Percentiles rank a stretch among this genome's conserved stretches.
Conservation (phyloP, 2,888 invertebrate species). For the Hypsopygia costalis region DNA sequence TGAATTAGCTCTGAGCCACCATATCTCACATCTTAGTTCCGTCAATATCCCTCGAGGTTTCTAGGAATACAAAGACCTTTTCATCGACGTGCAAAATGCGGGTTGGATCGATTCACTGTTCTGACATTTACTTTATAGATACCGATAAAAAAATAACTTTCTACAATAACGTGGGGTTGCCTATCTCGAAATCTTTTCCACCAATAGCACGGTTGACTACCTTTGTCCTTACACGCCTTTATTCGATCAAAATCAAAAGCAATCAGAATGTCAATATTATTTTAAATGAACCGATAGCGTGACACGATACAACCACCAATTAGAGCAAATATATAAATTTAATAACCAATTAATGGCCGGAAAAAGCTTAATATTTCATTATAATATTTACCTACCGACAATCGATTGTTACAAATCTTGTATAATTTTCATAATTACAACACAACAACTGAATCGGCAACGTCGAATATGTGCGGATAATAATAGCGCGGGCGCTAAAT, state of each 20-base stretch:
- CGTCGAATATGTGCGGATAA: constrained; percentile 14
- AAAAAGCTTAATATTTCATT: constrained; percentile 34
- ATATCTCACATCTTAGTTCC: too few species aligned
- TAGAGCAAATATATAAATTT: constrained; percentile 31
- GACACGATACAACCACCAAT: constrained; percentile 10
- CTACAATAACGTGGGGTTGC: too few species aligned
- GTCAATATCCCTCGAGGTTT: too few species aligned
- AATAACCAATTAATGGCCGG: constrained; percentile 32
- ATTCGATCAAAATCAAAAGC: too few species aligned
- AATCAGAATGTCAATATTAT: too few species aligned
- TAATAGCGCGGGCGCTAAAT: constrained; percentile 13
- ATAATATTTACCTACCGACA: constrained; percentile 18
- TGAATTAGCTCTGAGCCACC: too few species aligned
- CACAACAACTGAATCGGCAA: constrained; percentile 10
- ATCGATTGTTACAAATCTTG: constrained; percentile 31
- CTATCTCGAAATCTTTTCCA: too few species aligned
- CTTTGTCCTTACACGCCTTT: too few species aligned
- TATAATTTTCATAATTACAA: constrained; percentile 10
- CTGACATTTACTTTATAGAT: not conserved
- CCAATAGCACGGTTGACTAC: too few species aligned
- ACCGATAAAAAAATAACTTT: not conserved
- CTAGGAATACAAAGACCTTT: too few species aligned
- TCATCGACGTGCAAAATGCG: constrained; percentile 10
- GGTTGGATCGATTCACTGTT: not conserved
- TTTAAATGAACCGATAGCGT: too few species aligned